Conservation (phyloP, 35 echinoderm and acorn worm genomes). For the Anneissia japonica region DNA sequence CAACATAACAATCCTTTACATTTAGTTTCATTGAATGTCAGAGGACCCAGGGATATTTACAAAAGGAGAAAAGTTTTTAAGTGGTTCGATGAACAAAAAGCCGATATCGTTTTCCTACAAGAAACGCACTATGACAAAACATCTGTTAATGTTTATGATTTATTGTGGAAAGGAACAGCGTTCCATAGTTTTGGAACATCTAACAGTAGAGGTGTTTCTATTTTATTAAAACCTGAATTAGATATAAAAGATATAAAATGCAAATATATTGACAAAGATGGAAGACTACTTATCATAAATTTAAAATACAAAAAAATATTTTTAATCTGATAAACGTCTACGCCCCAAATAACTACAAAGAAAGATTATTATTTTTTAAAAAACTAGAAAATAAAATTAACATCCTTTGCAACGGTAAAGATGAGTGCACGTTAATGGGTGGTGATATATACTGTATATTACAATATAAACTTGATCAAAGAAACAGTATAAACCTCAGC, state of each 20-base stretch:
- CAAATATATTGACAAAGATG: background rate
- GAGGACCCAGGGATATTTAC: background rate
- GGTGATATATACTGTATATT: background rate
- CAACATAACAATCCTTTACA: background rate
- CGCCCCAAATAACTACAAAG: background rate
- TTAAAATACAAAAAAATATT: background rate
- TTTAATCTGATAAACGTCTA: background rate
- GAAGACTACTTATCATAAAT: background rate
- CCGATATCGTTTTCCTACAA: background rate
- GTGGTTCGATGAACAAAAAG: background rate
- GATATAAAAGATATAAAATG: background rate
- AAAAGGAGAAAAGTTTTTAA: background rate
- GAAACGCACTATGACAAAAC: background rate
- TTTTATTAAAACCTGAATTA: background rate
- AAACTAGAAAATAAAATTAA: background rate
- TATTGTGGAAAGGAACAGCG: background rate
- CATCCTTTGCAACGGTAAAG: background rate
- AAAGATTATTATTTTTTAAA: background rate
- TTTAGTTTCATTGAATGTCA: background rate
- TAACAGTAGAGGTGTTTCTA: background rate
- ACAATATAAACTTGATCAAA: background rate
- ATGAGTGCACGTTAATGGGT: background rate
- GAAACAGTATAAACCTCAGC: background rate
- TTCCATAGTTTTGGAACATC: background rate
- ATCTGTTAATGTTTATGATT: background rate